phyloP scores from a whole-genome alignment of 2,113 vertebrate species.

The Thalassarche chlororhynchos region DNA sequence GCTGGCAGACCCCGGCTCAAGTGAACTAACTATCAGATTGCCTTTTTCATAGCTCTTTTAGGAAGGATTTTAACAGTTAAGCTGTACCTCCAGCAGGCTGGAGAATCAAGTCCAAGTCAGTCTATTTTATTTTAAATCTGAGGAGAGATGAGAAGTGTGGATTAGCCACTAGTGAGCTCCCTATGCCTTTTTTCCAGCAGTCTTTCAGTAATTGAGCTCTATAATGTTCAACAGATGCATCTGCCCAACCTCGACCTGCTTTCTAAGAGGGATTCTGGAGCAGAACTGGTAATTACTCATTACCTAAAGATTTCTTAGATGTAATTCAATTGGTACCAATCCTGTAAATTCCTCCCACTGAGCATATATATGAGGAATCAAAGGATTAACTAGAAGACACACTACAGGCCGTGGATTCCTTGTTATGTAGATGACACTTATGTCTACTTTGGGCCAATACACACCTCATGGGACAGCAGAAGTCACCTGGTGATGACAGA shows the following conservation, averaged over 20 bases:
- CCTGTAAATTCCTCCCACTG: not conserved
- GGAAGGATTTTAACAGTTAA: not conserved
- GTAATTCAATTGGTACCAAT: rapidly evolving
- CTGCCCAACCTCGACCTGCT: rapidly evolving
- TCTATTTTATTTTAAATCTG: not conserved
- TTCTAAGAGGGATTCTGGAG: not conserved
- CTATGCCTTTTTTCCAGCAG: not conserved
- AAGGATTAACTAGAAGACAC: not conserved
- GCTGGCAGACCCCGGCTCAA: not conserved
- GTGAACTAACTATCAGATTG: not conserved
- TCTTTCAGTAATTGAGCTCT: not conserved
- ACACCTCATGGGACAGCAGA: not conserved
- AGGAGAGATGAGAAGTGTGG: not conserved
- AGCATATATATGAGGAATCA: not conserved
- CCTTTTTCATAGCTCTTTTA: not conserved
- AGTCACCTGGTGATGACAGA: not conserved
- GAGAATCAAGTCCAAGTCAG: not conserved
- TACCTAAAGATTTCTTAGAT: not conserved
- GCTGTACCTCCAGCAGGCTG: not conserved
- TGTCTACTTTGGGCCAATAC: not conserved
- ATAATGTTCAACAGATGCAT: not conserved
- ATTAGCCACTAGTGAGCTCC: not conserved
- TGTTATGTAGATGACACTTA: rapidly evolving
- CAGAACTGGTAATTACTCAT: not conserved
- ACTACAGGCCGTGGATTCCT: not conserved